Conservation (phyloP, 2,797 vertebrate genomes). For the Clarias laeviceps region DNA sequence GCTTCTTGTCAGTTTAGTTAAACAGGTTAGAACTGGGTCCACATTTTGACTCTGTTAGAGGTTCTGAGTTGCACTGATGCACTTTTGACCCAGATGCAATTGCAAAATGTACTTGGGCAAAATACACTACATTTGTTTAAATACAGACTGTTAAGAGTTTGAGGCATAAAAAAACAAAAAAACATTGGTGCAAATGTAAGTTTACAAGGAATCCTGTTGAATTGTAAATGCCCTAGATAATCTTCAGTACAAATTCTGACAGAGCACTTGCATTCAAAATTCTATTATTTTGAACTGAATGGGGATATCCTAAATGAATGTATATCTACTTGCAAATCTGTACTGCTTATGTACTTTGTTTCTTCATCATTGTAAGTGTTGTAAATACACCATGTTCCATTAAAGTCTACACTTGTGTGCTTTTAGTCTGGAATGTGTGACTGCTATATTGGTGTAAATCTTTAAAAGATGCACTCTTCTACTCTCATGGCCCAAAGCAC, state of each 20-base stretch:
- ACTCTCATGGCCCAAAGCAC: background rate
- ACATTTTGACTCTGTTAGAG: slow-evolving; percentile 31
- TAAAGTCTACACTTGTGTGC: slow-evolving; percentile 39
- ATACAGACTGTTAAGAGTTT: slow-evolving; percentile 49
- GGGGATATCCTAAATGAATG: slow-evolving; percentile 49
- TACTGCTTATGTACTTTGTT: slow-evolving; percentile 24
- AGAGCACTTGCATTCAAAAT: slow-evolving; percentile 46
- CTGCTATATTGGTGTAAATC: background rate
- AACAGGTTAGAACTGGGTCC: slow-evolving; percentile 31
- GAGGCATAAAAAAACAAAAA: slow-evolving; percentile 10
- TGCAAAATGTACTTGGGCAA: slow-evolving; percentile 35
- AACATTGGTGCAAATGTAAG: slow-evolving; percentile 1
- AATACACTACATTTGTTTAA: slow-evolving; percentile 37
- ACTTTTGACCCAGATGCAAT: slow-evolving; percentile 57
- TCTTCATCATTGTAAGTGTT: slow-evolving; percentile 45
- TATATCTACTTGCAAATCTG: slow-evolving; percentile 39
- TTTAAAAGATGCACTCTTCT: background rate
- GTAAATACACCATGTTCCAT: slow-evolving; percentile 51
- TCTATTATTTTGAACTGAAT: slow-evolving; percentile 8
- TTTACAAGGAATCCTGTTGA: background rate
- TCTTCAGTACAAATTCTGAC: slow-evolving; percentile 10
- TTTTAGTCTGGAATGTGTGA: background rate
- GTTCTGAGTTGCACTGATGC: slow-evolving; percentile 58
- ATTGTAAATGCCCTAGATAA: background rate
- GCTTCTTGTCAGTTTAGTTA: slow-evolving; percentile 9